Percentiles rank a stretch among this genome's conserved stretches.
Evolutionary conservation across 2,888 invertebrate genomes (phyloP).

Genomic region (Bugulina stolonifera): DNA sequence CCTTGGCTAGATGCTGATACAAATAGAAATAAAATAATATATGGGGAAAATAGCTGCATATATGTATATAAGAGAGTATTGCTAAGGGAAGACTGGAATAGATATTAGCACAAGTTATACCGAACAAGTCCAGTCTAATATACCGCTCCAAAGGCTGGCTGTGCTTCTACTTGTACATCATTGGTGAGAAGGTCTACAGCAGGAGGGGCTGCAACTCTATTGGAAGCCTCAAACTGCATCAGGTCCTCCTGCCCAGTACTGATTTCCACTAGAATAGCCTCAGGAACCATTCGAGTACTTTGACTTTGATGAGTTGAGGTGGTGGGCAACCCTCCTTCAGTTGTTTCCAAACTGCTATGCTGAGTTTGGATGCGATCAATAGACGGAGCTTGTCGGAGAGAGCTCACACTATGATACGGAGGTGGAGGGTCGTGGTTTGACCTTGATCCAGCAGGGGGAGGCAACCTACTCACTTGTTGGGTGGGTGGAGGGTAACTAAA

Average conservation of each 20-base stretch:
- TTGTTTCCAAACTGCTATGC: neutral
- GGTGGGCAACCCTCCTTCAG: neutral
- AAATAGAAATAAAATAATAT: too few species aligned
- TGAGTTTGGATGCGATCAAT: neutral
- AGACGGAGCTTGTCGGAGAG: neutral
- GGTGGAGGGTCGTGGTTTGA: conserved; percentile 1
- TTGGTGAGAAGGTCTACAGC: neutral
- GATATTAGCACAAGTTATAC: too few species aligned
- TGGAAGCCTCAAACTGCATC: neutral
- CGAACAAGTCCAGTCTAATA: too few species aligned
- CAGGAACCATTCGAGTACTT: neutral
- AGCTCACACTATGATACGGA: neutral
- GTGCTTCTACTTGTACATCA: neutral
- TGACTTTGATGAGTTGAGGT: neutral
- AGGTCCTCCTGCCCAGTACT: neutral
- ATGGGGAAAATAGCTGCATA: too few species aligned
- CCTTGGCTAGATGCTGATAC: too few species aligned
- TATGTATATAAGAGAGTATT: too few species aligned
- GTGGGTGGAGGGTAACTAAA: neutral
- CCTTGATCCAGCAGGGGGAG: neutral
- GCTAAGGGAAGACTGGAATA: too few species aligned
- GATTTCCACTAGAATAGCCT: neutral
- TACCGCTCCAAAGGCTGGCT: neutral
- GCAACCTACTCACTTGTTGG: neutral
- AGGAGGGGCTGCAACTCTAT: neutral